These are phyloP conservation scores for Spodoptera litura DNA, from an alignment of 1,140 invertebrate genomes.

Conservation along the genomic window DNA sequence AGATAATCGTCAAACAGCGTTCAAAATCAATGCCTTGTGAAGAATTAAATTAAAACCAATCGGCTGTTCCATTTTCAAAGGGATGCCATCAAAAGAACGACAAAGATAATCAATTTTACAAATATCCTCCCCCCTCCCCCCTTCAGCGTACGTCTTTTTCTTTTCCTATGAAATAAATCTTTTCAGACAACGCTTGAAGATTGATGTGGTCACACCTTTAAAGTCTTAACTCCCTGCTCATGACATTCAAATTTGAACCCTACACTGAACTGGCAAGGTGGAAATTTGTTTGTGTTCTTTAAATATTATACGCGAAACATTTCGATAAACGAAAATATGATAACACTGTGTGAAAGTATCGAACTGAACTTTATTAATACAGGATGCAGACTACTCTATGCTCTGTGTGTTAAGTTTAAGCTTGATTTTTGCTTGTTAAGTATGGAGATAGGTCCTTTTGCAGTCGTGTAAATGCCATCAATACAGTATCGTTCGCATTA, in stretches of 20 bases:
- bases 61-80: conserved; percentile 61
- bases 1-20: conserved; percentile 70
- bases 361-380: conserved; percentile 75
- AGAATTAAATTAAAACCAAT: conserved; percentile 79
- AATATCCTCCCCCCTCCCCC: conserved; percentile 68
- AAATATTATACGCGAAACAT: not conserved
- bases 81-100: conserved; percentile 78
- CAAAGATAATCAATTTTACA: conserved; percentile 84
- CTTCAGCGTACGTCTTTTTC: conserved; percentile 64
- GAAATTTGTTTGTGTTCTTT: not conserved
- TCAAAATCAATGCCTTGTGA: conserved; percentile 57
- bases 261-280: not conserved
- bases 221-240: not conserved
- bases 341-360: conserved; percentile 76
- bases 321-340: conserved; percentile 64
- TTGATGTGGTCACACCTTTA: not conserved
- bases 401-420: conserved; percentile 33
- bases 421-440: conserved; percentile 43
- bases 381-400: conserved; percentile 20
- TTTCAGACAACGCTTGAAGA: conserved; percentile 52
- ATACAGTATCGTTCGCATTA: conserved; percentile 77
- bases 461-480: conserved; percentile 61
- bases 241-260: conserved; percentile 29
- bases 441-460: conserved; percentile 52
- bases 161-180: conserved; percentile 71